phyloP scores from a whole-genome alignment of 1,140 invertebrate genomes.

The Heliconius hermathena region DNA sequence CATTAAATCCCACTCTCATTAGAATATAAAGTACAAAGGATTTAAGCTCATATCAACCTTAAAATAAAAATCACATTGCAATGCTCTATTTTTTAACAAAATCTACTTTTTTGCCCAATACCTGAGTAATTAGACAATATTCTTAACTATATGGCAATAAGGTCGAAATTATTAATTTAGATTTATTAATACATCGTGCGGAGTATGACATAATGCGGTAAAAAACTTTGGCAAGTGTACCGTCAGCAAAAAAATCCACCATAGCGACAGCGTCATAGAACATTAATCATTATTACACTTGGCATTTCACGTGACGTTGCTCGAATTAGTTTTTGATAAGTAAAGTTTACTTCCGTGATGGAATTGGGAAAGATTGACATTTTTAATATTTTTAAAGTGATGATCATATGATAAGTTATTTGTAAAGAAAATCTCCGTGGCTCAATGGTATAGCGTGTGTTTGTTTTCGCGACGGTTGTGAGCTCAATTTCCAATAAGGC shows the following conservation, averaged over 20 bases:
- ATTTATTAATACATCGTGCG: conserved; percentile 5
- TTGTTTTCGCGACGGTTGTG: too few relatives aligned
- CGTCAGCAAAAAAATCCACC: background rate
- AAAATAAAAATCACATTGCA: background rate
- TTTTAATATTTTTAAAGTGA: too few relatives aligned
- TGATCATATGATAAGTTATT: too few relatives aligned
- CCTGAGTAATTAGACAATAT: background rate
- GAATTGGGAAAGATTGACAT: background rate
- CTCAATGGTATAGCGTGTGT: too few relatives aligned
- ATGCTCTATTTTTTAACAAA: background rate
- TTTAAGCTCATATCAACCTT: background rate
- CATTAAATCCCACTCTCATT: conserved; percentile 3
- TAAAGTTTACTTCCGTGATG: background rate
- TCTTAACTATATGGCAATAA: background rate
- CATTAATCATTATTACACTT: background rate
- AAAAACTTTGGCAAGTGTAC: conserved; percentile 43
- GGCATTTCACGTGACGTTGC: background rate
- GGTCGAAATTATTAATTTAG: background rate
- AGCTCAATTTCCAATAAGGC: too few relatives aligned
- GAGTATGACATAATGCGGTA: conserved; percentile 52
- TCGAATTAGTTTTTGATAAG: background rate
- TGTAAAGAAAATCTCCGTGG: too few relatives aligned
- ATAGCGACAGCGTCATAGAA: background rate
- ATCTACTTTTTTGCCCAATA: background rate
- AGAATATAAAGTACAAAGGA: background rate